Conservation (phyloP, 2,888 invertebrate genomes). For the Euplexia lucipara region DNA sequence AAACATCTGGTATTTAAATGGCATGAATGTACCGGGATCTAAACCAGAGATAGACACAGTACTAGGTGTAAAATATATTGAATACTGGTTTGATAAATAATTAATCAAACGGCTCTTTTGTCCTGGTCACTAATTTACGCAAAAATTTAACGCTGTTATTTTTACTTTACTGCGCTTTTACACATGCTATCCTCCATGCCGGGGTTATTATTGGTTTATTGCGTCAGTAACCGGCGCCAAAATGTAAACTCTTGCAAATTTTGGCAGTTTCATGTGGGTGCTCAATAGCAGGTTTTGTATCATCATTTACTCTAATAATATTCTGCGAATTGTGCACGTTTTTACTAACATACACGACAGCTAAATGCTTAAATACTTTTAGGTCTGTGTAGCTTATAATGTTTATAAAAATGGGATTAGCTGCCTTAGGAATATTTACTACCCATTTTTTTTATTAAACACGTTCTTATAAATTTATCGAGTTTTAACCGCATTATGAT, state of each 20-base stretch:
- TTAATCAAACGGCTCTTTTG: not conserved
- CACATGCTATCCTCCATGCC: constrained; percentile 20
- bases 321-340: not conserved
- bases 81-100: not conserved
- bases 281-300: constrained; percentile 35
- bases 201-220: constrained; percentile 52
- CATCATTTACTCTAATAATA: constrained; percentile 25
- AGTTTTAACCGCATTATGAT: constrained; percentile 14
- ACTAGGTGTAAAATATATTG: constrained; percentile 3
- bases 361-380: too few relatives aligned
- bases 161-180: constrained; percentile 45
- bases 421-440: constrained; percentile 27
- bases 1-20: constrained; percentile 33
- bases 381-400: too few relatives aligned
- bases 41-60: not conserved
- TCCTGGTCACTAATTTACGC: constrained; percentile 6
- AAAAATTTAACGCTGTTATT: constrained; percentile 34
- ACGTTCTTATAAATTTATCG: too few relatives aligned
- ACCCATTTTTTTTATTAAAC: constrained; percentile 9
- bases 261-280: constrained; percentile 29
- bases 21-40: constrained; percentile 2
- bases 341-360: too few relatives aligned
- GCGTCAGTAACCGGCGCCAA: constrained; percentile 52
- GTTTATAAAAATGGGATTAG: too few relatives aligned
- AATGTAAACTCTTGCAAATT: constrained; percentile 34